A percentile compares a stretch with the other conserved stretches of the same genome.
Conservation (phyloP, 2,797 vertebrate species). For the Artibeus lituratus region DNA sequence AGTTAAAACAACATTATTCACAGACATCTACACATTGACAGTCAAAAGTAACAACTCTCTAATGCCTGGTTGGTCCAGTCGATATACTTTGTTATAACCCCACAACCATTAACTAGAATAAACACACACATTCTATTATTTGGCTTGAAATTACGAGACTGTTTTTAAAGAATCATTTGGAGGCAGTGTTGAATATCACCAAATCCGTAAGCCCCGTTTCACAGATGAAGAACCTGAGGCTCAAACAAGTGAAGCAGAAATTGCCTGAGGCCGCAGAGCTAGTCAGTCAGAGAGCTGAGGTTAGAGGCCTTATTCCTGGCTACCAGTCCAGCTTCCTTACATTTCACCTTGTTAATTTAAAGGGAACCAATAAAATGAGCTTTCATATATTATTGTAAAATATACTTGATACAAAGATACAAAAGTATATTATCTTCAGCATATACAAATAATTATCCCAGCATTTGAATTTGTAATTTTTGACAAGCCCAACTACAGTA, state of each 20-base stretch:
- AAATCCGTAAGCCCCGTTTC: neutral
- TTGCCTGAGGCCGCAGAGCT: neutral
- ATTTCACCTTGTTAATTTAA: neutral
- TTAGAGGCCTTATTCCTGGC: no score
- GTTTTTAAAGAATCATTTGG: neutral
- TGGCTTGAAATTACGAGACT: neutral
- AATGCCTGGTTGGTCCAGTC: neutral
- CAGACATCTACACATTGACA: neutral
- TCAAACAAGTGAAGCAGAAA: neutral
- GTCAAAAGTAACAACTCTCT: neutral
- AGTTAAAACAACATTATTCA: neutral
- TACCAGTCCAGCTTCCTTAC: neutral
- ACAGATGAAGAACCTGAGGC: neutral
- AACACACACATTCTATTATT: neutral
- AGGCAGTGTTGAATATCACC: neutral
- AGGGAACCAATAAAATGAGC: neutral
- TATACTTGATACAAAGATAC: neutral
- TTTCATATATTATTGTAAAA: neutral
- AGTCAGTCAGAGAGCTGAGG: neutral
- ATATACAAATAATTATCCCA: neutral
- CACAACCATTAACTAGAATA: neutral
- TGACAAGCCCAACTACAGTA: neutral
- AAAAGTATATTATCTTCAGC: neutral
- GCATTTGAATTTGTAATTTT: neutral
- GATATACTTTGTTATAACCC: neutral